Evolutionary conservation across 2,888 invertebrate species (phyloP), one percentile per base, ranked within the genome.

Genomic region (Lamellibrachia satsuma): DNA sequence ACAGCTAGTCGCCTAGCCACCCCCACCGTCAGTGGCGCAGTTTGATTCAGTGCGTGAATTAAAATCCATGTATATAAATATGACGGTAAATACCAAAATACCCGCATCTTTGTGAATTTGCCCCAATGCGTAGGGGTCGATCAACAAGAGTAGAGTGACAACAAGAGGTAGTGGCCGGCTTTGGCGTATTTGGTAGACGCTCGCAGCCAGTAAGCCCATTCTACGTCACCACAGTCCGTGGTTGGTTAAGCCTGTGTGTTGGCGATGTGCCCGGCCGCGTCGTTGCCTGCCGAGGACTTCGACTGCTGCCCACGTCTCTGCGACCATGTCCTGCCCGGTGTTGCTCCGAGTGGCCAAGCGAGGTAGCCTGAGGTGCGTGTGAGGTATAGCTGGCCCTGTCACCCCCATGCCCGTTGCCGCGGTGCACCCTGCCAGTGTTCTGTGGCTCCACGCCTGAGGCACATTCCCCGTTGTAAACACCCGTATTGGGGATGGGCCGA

Each of bases 51-150:
- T 22, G 22, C 75, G 75, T n/a, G 75, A 75, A 75, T 75, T 75
- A 75, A 75, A 75, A 75, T 22, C 75, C 75, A 75, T 22, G 75
- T 75, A 75, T 75, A 75, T 75, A 75, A 75, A 75, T 75, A 75
- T 75, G 75, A 75, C 75, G 22, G 75, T 75, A 75, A 75, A 75
- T 75, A 75, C 75, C 75, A 75, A 75, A 75, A 75, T 22, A 75
- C 75, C 75, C 75, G 75, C 75, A 75, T 75, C 75, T 75, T 75
- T n/a, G n/a, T 75, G 75, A 75, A 22, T 75, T 75, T n/a, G 75
- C 75, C 75, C 75, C 22, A 75, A 75, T 75, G 75, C 75, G n/a
- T n/a, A 22, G 75, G 75, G 75, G 75, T 75, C 22, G 22, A n/a
- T 22, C 75, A 75, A 75, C 75, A 75, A 75, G 75, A 75, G 75